These are phyloP conservation scores for Carassius carassius DNA, from an alignment of 2,113 vertebrate genomes.

Conservation along the genomic window DNA sequence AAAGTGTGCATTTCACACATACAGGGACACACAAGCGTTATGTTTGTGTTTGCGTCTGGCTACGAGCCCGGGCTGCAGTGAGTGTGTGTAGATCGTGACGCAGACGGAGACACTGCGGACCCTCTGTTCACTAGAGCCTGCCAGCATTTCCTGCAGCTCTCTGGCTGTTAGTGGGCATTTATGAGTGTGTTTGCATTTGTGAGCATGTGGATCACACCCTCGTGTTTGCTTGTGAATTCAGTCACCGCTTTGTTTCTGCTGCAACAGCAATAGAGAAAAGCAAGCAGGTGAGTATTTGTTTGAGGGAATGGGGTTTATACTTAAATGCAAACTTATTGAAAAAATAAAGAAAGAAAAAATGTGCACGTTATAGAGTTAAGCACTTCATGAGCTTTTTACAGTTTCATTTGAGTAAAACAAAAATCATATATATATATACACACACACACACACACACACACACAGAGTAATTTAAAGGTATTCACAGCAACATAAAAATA, in stretches of 20 bases:
- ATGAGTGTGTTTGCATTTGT: slow-evolving; percentile 25
- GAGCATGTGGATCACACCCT: neutral
- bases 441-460: too few species aligned
- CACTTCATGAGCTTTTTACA: neutral
- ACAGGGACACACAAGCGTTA: slow-evolving; percentile 36
- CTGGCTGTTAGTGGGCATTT: slow-evolving; percentile 6
- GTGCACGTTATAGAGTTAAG: neutral
- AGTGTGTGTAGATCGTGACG: slow-evolving; percentile 50
- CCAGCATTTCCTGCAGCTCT: slow-evolving; percentile 46
- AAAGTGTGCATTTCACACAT: slow-evolving; percentile 45
- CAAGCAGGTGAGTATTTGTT: neutral
- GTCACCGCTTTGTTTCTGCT: neutral
- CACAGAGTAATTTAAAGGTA: too few species aligned
- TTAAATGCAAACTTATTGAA: neutral
- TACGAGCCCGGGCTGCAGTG: slow-evolving; percentile 40
- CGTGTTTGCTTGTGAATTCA: neutral
- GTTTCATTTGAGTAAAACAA: too few species aligned
- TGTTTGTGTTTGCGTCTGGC: slow-evolving; percentile 35
- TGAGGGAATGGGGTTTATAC: neutral
- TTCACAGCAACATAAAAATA: too few species aligned
- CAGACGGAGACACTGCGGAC: slow-evolving; percentile 49
- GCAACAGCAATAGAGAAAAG: neutral
- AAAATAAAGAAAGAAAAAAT: neutral
- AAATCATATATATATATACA: too few species aligned
- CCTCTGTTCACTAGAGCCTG: slow-evolving; percentile 53